These are phyloP conservation scores for Crotalus viridis DNA, from an alignment of 2,113 vertebrate genomes.

Conservation along the genomic window DNA sequence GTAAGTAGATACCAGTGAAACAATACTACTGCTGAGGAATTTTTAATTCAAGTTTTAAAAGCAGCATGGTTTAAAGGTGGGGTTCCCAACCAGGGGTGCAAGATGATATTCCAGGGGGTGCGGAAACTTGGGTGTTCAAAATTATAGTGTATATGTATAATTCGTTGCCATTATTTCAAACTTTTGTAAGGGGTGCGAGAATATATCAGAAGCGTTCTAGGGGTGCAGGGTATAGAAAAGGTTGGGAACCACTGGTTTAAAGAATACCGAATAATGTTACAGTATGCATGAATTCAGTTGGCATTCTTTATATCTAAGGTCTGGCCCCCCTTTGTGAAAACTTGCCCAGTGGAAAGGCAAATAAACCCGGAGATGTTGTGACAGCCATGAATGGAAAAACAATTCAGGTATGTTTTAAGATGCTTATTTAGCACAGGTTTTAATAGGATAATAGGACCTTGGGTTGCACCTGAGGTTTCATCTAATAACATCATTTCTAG, in stretches of 20 bases:
- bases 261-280: not conserved
- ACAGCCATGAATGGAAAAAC: slow-evolving; percentile 94
- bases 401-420: slow-evolving; percentile 84
- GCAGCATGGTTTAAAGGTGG: not conserved
- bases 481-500: not conserved
- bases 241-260: not conserved
- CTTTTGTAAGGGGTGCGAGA: no score
- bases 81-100: no score
- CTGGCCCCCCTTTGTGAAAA: slow-evolving; percentile 96
- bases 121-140: no score
- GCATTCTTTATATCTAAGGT: slow-evolving; percentile 67
- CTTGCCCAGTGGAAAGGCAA: slow-evolving; percentile 93
- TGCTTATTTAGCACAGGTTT: not conserved
- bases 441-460: not conserved
- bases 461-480: not conserved
- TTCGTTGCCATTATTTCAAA: no score
- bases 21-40: not conserved
- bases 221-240: no score
- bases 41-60: not conserved
- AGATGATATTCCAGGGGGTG: no score
- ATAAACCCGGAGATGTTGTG: slow-evolving; percentile 93
- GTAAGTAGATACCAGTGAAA: not conserved
- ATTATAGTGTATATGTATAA: no score
- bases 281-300: not conserved
- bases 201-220: no score